These are phyloP conservation scores for Lamprologus tigripictilis DNA, from an alignment of 2,113 vertebrate genomes.

Conservation along the genomic window DNA sequence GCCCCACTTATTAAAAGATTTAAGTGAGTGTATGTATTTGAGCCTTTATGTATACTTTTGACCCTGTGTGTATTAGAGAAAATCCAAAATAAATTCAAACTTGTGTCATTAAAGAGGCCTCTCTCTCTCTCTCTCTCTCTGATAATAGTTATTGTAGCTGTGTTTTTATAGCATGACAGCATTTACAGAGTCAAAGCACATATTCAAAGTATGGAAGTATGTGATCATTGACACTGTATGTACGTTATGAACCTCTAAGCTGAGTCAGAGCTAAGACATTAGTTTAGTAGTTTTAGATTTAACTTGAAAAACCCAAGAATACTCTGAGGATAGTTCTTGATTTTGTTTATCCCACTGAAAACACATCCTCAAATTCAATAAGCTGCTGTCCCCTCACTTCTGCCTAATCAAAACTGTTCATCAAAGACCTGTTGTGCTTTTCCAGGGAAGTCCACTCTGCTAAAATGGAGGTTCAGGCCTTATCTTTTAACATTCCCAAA, in stretches of 20 bases:
- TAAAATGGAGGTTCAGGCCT: not conserved
- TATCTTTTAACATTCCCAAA: not conserved
- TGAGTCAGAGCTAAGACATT: not conserved
- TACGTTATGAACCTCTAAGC: fast-evolving
- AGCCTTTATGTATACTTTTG: not conserved
- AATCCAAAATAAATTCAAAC: not conserved
- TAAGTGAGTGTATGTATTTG: not conserved
- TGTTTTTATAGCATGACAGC: not conserved
- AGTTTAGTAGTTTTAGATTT: not conserved
- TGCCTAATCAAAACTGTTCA: not conserved
- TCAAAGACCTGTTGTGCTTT: not conserved
- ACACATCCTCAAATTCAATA: not conserved
- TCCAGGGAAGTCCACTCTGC: not conserved
- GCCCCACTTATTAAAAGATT: not conserved
- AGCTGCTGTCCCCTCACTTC: fast-evolving
- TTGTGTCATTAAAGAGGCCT: not conserved
- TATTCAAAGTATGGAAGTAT: not conserved
- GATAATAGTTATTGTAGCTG: fast-evolving
- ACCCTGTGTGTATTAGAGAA: not conserved
- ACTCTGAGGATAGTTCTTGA: not conserved
- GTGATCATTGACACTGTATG: not conserved
- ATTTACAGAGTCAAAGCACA: not conserved
- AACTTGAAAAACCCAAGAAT: not conserved
- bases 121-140: not conserved
- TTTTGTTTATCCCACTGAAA: not conserved